Evolutionary conservation across 2,797 vertebrate genomes (phyloP).

Genomic region (Hephaestus fuliginosus): DNA sequence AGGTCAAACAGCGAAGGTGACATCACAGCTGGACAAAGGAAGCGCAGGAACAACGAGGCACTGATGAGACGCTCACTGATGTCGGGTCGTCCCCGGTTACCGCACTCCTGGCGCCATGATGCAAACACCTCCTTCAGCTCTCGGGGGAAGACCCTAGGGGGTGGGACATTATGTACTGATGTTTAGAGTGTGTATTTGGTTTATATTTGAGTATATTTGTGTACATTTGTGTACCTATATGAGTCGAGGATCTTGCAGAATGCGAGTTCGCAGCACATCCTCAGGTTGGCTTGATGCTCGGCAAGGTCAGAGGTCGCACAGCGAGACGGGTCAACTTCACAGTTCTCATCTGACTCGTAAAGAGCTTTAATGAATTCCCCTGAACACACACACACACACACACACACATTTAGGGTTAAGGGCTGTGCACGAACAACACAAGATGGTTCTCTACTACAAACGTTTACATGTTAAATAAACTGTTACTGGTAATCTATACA

Average conservation of each 20-base stretch:
- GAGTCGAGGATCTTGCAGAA: conserved; percentile 94
- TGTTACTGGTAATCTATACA: no score
- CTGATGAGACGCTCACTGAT: conserved; percentile 96
- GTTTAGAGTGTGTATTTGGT: no score
- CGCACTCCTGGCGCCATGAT: conserved; percentile 95
- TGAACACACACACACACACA: conserved; percentile 59
- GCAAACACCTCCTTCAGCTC: conserved; percentile 98
- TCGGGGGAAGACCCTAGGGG: conserved; percentile 89
- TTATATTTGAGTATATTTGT: neutral
- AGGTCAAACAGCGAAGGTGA: conserved; percentile 96
- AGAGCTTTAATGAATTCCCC: conserved; percentile 98
- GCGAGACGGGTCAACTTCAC: conserved; percentile 94
- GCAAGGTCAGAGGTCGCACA: conserved; percentile 90
- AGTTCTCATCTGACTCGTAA: conserved; percentile 98
- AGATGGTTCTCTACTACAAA: no score
- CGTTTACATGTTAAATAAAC: no score
- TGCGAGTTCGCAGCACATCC: conserved; percentile 98
- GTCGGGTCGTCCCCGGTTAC: conserved; percentile 92
- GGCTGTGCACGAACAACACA: no score
- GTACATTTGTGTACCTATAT: conserved; percentile 59
- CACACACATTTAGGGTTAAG: neutral
- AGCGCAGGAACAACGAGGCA: conserved; percentile 94
- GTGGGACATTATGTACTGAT: neutral
- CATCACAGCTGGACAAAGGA: conserved; percentile 97
- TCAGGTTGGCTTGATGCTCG: conserved; percentile 96